A percentile compares a stretch with the other conserved stretches of the same genome.
phyloP scores from a whole-genome alignment of 2,113 vertebrate species.

The Solea senegalensis region DNA sequence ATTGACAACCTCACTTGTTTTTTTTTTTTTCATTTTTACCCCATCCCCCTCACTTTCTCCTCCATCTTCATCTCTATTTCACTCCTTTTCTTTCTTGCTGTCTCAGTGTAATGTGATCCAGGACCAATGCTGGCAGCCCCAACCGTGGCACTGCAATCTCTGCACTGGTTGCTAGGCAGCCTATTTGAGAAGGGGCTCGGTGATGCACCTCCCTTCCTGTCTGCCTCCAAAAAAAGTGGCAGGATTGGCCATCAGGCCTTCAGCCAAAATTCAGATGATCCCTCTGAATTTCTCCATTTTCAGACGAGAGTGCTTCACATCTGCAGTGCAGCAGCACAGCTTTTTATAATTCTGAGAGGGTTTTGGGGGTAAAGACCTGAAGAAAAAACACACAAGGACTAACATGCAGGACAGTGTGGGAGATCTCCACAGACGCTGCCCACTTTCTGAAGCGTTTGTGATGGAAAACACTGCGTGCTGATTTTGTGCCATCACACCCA shows the following conservation, averaged over 20 bases:
- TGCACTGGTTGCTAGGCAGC: slow-evolving; percentile 77
- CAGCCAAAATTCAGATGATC: slow-evolving; percentile 45
- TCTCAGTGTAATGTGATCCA: slow-evolving; percentile 81
- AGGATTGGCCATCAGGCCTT: slow-evolving; percentile 29
- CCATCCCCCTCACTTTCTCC: slow-evolving; percentile 57
- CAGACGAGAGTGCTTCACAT: slow-evolving; percentile 44
- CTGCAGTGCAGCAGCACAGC: slow-evolving; percentile 59
- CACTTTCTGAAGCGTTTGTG: slow-evolving; percentile 54
- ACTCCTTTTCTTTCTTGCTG: slow-evolving; percentile 73
- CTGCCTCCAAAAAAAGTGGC: slow-evolving; percentile 38
- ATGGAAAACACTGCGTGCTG: slow-evolving; percentile 64
- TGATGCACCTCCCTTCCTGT: slow-evolving; percentile 57
- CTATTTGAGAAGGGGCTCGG: slow-evolving; percentile 57
- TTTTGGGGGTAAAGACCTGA: background rate
- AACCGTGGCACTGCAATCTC: slow-evolving; percentile 73
- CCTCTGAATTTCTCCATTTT: slow-evolving; percentile 23
- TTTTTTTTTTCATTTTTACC: slow-evolving; percentile 40
- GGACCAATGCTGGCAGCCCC: slow-evolving; percentile 70
- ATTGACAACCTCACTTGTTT: slow-evolving; percentile 33
- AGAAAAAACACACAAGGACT: slow-evolving; percentile 11
- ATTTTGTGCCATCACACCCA: slow-evolving; percentile 67
- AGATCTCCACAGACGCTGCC: slow-evolving; percentile 49
- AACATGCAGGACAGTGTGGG: slow-evolving; percentile 31
- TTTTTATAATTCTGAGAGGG: slow-evolving; percentile 5
- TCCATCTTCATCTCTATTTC: slow-evolving; percentile 68